These are phyloP conservation scores for Lacanobia wlatinum DNA, from an alignment of 2,888 invertebrate genomes.

Conservation along the genomic window DNA sequence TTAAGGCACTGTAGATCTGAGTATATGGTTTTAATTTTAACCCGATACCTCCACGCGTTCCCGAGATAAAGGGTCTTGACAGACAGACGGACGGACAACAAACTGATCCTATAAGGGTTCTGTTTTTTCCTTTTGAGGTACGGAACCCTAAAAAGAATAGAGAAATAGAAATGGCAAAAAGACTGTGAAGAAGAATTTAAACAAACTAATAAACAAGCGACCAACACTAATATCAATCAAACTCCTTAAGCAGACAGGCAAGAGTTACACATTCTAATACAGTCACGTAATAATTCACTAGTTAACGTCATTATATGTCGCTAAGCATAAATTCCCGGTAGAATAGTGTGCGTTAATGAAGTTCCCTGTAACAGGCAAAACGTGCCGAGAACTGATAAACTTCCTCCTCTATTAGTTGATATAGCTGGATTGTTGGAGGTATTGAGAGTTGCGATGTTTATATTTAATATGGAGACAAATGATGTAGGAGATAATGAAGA, in stretches of 20 bases:
- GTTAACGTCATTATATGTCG: conserved; percentile 77
- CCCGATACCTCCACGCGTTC: too few relatives aligned
- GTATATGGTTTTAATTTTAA: too few relatives aligned
- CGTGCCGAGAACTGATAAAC: conserved; percentile 79
- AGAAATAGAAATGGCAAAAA: background rate
- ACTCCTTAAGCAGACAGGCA: conserved; percentile 42
- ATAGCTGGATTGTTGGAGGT: conserved; percentile 49
- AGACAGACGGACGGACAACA: too few relatives aligned
- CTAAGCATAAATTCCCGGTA: conserved; percentile 78
- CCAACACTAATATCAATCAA: conserved; percentile 52
- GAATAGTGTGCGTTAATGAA: conserved; percentile 81
- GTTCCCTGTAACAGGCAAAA: conserved; percentile 74
- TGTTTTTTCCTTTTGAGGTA: too few relatives aligned
- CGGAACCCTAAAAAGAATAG: too few relatives aligned
- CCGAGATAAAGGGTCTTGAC: too few relatives aligned
- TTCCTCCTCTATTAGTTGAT: conserved; percentile 61
- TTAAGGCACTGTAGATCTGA: too few relatives aligned
- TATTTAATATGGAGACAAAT: conserved; percentile 3
- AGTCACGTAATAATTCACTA: conserved; percentile 76
- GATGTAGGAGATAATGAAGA: background rate
- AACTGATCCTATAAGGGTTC: too few relatives aligned
- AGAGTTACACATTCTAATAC: conserved; percentile 63
- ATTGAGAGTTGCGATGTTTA: conserved; percentile 23
- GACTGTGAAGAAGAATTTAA: background rate
- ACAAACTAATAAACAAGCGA: conserved; percentile 32